These are phyloP conservation scores for Tetragonula carbonaria DNA, from an alignment of 2,888 invertebrate genomes.

Conservation along the genomic window DNA sequence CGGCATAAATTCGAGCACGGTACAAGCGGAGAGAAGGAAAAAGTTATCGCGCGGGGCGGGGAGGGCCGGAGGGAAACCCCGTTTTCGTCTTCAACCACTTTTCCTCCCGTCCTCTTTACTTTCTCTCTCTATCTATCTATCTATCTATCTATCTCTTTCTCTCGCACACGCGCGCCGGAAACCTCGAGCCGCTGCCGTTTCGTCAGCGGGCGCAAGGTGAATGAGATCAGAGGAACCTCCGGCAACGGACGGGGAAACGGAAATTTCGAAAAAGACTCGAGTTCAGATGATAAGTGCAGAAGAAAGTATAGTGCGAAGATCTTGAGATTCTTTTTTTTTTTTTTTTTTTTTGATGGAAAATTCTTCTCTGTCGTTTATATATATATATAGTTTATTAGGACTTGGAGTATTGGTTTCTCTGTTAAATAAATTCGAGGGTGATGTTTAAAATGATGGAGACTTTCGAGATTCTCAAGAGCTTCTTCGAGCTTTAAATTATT, in stretches of 20 bases:
- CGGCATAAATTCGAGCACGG: conserved; percentile 82
- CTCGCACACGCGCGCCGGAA: conserved; percentile 30
- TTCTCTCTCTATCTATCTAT: no score
- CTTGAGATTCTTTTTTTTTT: not conserved
- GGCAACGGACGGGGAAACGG: not conserved
- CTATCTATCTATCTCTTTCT: not conserved
- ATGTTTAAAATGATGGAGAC: no score
- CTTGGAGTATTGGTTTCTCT: no score
- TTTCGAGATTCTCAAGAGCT: no score
- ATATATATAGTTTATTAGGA: no score
- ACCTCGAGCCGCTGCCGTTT: conserved; percentile 57
- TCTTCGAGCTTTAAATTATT: no score
- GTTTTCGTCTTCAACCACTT: conserved; percentile 37
- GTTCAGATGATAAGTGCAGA: not conserved
- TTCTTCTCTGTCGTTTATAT: no score
- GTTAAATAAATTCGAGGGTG: no score
- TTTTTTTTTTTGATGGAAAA: no score
- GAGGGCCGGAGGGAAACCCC: conserved; percentile 56
- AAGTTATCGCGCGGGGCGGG: conserved; percentile 77
- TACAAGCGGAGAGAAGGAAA: conserved; percentile 79
- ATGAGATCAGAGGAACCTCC: conserved; percentile 7
- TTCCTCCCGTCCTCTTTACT: conserved; percentile 21
- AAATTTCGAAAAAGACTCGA: not conserved
- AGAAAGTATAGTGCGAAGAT: not conserved
- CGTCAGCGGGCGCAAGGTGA: conserved; percentile 35